Evolutionary conservation across 2,797 vertebrate genomes (phyloP), one percentile per base, ranked within the genome.

Genomic region (Macropodus opercularis): DNA sequence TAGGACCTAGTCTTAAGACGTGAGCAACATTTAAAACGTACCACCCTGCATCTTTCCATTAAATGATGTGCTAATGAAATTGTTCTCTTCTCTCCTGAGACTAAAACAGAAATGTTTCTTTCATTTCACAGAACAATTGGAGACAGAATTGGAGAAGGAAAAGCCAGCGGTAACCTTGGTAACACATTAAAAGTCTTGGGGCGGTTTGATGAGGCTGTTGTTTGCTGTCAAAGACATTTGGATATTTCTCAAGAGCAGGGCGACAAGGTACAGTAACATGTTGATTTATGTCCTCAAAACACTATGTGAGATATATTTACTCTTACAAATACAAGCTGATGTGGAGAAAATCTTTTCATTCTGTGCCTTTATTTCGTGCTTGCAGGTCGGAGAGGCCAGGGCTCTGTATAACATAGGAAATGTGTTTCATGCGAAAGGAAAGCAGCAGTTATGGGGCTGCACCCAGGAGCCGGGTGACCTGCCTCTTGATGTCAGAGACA

Each of bases 341-440:
- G 11, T 3, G 35, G 6, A 55, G 13, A 39, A 29, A 29, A 52
- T 4, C 9, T 43, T 18, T 48, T 12, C 53, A 26, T 23, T 26
- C 6, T 32, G 4, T 63, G 15, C 63, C 10, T 55, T 11, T 42
- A 7, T 40, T 40, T 15, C 59, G 3, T 59, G 54, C 2, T 39
- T 75, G 42, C 34, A 99, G 98, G 94, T 99, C 0, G 96, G 96
- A 12, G 97, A 99, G 85, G 97, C 98, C 4, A 89, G 97, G 75
- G 97, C 98, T 0, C 90, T 98, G 32, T 99, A 99, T 76, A 99
- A 99, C 69, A 93, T 97, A 0, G 98, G 97, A 11, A 99, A 99
- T 0, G 95, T 98, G 75, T 97, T 94, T 80, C 97, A 99, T 1
- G 96, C 96, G 5, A 96, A 97, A 77, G 98, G 96, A 3, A 99